A percentile compares a stretch with the other conserved stretches of the same genome.
Evolutionary conservation across 2,888 invertebrate species (phyloP).

Genomic region (Eupithecia centaureata): DNA sequence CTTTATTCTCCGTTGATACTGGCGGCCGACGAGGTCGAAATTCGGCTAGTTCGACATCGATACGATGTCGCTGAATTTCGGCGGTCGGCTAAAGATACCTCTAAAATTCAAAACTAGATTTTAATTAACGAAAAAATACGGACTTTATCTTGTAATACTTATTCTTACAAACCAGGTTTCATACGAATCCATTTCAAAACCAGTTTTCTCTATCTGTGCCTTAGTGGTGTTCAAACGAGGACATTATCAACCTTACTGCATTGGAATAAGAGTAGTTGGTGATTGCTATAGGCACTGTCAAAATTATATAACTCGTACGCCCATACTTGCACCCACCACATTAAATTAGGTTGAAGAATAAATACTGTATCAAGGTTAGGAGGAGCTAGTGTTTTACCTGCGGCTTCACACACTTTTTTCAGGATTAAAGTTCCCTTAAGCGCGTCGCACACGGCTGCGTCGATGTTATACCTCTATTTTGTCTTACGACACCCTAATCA

Average conservation of each 20-base stretch:
- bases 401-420: not conserved
- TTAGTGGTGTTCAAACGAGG: slow-evolving; percentile 17
- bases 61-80: too few species aligned
- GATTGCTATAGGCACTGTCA: slow-evolving; percentile 32
- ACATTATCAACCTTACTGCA: slow-evolving; percentile 18
- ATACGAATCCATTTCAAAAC: slow-evolving; percentile 45
- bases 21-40: too few species aligned
- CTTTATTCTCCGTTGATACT: too few species aligned
- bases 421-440: too few species aligned
- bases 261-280: slow-evolving; percentile 19
- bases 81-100: not conserved
- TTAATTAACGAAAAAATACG: slow-evolving; percentile 39
- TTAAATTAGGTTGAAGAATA: slow-evolving; percentile 26
- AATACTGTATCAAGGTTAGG: slow-evolving; percentile 21
- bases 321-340: slow-evolving; percentile 38
- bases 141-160: slow-evolving; percentile 38
- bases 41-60: too few species aligned
- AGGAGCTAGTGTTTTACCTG: not conserved
- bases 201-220: slow-evolving; percentile 42
- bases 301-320: slow-evolving; percentile 43
- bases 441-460: too few species aligned
- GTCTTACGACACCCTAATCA: too few species aligned
- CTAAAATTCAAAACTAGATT: slow-evolving; percentile 7
- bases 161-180: slow-evolving; percentile 42
- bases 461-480: too few species aligned